Conservation (phyloP, 2,888 invertebrate species). For the Rugalucina vietnamica region DNA sequence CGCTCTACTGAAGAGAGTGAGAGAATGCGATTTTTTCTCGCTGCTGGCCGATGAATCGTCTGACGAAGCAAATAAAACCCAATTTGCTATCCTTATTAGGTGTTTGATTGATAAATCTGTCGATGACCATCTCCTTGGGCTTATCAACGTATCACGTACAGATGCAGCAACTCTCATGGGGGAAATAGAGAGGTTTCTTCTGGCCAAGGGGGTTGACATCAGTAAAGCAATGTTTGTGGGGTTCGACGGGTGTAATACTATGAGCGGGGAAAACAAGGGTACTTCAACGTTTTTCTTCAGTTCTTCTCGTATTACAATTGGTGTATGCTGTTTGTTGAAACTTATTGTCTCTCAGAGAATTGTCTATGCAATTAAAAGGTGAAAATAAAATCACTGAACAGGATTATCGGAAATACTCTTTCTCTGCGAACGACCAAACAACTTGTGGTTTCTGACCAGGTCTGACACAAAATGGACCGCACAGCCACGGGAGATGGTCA, state of each 20-base stretch:
- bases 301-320: no score
- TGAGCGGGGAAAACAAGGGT: slow-evolving; percentile 50
- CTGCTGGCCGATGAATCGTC: slow-evolving; percentile 34
- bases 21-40: not conserved
- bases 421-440: no score
- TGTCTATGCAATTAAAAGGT: no score
- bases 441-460: no score
- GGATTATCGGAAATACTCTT: no score
- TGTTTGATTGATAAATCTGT: slow-evolving; percentile 1
- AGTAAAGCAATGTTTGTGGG: slow-evolving; percentile 44
- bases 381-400: no score
- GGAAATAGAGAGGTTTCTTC: slow-evolving; percentile 28
- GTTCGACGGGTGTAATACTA: slow-evolving; percentile 50
- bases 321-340: no score
- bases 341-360: no score
- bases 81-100: slow-evolving; percentile 29
- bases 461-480: no score
- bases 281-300: no score
- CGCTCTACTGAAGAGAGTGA: not conserved
- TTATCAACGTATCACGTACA: slow-evolving; percentile 26
- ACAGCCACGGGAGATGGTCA: no score
- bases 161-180: slow-evolving; percentile 41
- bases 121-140: slow-evolving; percentile 28
- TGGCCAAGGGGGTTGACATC: slow-evolving; percentile 25
- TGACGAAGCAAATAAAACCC: slow-evolving; percentile 36